Evolutionary conservation across 2,113 vertebrate species (phyloP), one percentile per base, ranked within the genome.

Genomic region (Desmodus rotundus): DNA sequence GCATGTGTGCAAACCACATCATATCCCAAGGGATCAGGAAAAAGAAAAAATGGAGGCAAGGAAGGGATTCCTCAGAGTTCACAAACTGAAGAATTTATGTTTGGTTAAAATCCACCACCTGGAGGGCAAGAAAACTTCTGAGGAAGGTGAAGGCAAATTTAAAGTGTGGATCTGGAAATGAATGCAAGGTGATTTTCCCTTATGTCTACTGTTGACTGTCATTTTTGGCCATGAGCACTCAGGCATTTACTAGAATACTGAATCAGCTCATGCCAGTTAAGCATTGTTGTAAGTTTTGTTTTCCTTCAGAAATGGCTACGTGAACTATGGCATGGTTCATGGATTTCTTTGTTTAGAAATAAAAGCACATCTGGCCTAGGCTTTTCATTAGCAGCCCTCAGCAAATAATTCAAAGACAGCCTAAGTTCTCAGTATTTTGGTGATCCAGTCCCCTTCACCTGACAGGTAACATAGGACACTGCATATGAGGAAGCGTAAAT

Each of bases 1-100:
- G 83, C 87, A 52, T 52, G 70, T 94, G 91, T 95, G 43, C 92
- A 97, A 97, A 95, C 96, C 88, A 92, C 68, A 68, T 68, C 78
- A 36, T 31, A 72, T 88, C 56, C 94, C 87, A 24, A 93, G 87
- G 93, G 80, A 94, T 82, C 43, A 47, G 68, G 65, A 70, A 56
- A 83, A 93, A 74, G n/a, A 67, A 84, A 41, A 43, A 8, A 1
- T 22, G 11, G 41, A 70, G 77, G n/a, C 19, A 31, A 91, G 38
- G 5, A 20, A 61, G 73, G 7, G n/a, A 36, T 84, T 73, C 20
- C n/a, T 63, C 26, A 72, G 15, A 43, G 83, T 52, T 78, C 11
- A 38, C 47, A 94, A 56, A 89, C 56, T 17, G 19, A 86, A 89
- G 43, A 72, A 58, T 31, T 78, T 83, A 4, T 11, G 24, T 77